phyloP scores from a whole-genome alignment of 2,888 invertebrate species.

The Pteria penguin region DNA sequence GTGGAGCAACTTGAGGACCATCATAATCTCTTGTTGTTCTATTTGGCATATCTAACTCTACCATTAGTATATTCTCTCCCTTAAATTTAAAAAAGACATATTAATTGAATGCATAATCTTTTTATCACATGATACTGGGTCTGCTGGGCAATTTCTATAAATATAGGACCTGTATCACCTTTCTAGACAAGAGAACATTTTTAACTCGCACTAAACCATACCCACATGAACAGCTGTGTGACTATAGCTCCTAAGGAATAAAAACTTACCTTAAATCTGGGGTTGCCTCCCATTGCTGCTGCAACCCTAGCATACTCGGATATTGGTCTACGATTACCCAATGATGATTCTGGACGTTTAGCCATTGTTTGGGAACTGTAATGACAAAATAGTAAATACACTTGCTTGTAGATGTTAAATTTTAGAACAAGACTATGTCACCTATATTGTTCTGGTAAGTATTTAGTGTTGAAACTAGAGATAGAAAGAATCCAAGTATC shows the following conservation, averaged over 20 bases:
- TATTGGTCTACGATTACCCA: conserved; percentile 85
- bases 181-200: not conserved
- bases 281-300: conserved; percentile 81
- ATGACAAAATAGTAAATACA: not conserved
- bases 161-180: not conserved
- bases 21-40: conserved; percentile 89
- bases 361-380: conserved; percentile 77
- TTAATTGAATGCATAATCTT: not conserved
- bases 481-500: too few species aligned
- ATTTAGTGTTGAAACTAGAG: not conserved
- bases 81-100: conserved; percentile 50
- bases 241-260: too few species aligned
- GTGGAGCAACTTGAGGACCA: conserved; percentile 86
- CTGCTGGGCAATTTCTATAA: not conserved
- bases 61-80: conserved; percentile 87
- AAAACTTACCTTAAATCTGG: conserved; percentile 79
- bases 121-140: too few species aligned
- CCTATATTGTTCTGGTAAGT: too few species aligned
- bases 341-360: conserved; percentile 85
- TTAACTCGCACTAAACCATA: too few species aligned
- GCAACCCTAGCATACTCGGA: conserved; percentile 83
- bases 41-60: conserved; percentile 88
- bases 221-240: too few species aligned
- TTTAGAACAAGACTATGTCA: not conserved
- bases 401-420: not conserved